Percentiles rank a stretch among this genome's conserved stretches.
These are phyloP conservation scores for Dissostichus mawsoni DNA, from an alignment of 2,113 vertebrate genomes.

Conservation along the genomic window DNA sequence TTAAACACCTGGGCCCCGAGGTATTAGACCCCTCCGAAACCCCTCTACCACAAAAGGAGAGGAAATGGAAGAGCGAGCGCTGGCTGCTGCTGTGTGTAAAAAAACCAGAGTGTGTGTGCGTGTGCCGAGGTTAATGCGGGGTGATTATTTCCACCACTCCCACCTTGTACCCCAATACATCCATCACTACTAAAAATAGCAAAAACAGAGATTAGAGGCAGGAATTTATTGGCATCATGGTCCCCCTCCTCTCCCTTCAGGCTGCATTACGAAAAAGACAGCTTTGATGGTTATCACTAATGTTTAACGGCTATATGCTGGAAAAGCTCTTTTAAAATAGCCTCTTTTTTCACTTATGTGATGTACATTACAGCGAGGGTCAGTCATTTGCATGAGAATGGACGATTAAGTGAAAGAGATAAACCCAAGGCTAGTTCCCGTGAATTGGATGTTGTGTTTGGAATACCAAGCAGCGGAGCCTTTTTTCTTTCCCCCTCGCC, in stretches of 20 bases:
- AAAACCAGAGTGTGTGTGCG: slow-evolving; percentile 58
- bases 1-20: slow-evolving; percentile 79
- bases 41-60: slow-evolving; percentile 64
- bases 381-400: slow-evolving; percentile 80
- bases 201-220: slow-evolving; percentile 18
- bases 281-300: slow-evolving; percentile 61
- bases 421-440: slow-evolving; percentile 76
- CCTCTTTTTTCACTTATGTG: slow-evolving; percentile 72
- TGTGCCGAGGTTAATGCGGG: slow-evolving; percentile 57
- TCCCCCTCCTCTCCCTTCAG: not conserved
- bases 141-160: slow-evolving; percentile 42
- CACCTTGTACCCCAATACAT: slow-evolving; percentile 24
- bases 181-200: slow-evolving; percentile 32
- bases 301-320: slow-evolving; percentile 68
- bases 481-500: slow-evolving; percentile 13
- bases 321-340: slow-evolving; percentile 59
- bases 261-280: slow-evolving; percentile 33
- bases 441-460: slow-evolving; percentile 70
- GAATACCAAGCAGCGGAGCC: slow-evolving; percentile 74
- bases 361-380: slow-evolving; percentile 77
- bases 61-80: slow-evolving; percentile 72
- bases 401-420: slow-evolving; percentile 77
- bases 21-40: slow-evolving; percentile 69
- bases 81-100: slow-evolving; percentile 45
- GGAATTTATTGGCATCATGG: slow-evolving; percentile 42